A percentile compares a stretch with the other conserved stretches of the same genome.
These are phyloP conservation scores for Vidua macroura DNA, from an alignment of 2,113 vertebrate genomes.

Conservation along the genomic window DNA sequence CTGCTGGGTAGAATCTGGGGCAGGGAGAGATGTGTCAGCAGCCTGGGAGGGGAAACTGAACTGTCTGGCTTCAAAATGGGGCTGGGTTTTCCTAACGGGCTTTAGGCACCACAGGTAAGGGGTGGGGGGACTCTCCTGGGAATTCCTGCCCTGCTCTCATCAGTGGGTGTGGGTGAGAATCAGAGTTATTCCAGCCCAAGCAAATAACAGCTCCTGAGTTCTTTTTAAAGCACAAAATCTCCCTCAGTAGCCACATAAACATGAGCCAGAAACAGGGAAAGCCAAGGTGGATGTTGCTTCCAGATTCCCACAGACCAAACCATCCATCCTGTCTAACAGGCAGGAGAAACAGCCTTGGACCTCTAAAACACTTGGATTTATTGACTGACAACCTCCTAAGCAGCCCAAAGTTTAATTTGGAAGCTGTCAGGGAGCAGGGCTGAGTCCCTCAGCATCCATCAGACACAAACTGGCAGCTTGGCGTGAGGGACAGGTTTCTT, in stretches of 20 bases:
- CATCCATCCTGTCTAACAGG: not conserved
- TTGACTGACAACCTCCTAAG: constrained; percentile 13
- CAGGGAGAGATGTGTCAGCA: not conserved
- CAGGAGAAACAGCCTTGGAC: not conserved
- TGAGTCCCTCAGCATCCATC: not conserved
- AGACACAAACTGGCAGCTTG: not conserved
- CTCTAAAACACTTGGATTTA: constrained; percentile 20
- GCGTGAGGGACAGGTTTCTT: not conserved
- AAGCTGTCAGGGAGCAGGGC: constrained; percentile 15
- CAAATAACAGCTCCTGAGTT: not conserved
- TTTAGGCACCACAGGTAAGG: not conserved
- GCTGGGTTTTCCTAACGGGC: fast-evolving
- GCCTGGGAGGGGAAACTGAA: not conserved
- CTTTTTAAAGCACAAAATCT: not conserved
- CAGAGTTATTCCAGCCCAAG: not conserved
- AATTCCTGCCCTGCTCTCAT: not conserved
- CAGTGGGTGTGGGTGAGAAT: not conserved
- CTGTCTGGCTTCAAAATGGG: fast-evolving
- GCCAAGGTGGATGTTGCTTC: not conserved
- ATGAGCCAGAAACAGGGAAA: not conserved
- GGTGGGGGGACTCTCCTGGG: too few species aligned
- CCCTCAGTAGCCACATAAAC: not conserved
- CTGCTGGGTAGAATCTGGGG: not conserved
- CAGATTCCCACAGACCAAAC: not conserved
- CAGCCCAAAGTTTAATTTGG: constrained; percentile 34